A percentile compares a stretch with the other conserved stretches of the same genome.
Evolutionary conservation across 30 jellyfish, hydroid and myxozoan genomes (phyloP).

Genomic region (Aurelia sp.): DNA sequence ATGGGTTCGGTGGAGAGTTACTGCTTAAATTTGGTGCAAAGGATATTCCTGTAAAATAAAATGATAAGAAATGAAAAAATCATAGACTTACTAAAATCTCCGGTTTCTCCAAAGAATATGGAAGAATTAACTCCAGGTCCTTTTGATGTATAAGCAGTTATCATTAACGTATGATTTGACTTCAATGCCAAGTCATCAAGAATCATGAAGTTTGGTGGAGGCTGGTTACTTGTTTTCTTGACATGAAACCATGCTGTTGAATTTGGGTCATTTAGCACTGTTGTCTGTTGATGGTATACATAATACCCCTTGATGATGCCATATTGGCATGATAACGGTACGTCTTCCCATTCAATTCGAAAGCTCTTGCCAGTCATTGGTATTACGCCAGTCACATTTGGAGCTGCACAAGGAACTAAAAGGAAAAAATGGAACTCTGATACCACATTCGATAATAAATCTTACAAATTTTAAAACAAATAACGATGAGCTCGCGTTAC

Average conservation of each 20-base stretch:
- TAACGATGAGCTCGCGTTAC: too few relatives aligned
- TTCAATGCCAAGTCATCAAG: conserved; percentile 39
- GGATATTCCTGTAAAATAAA: neutral
- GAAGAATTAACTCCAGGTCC: conserved; percentile 61
- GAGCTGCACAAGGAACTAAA: conserved; percentile 36
- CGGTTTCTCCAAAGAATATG: conserved; percentile 21
- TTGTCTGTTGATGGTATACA: conserved; percentile 6
- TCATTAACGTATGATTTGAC: conserved; percentile 8
- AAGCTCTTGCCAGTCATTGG: conserved; percentile 47
- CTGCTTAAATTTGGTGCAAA: neutral
- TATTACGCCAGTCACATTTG: conserved; percentile 13
- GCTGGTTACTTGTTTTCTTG: conserved; percentile 1
- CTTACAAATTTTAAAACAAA: too few relatives aligned
- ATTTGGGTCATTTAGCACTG: neutral
- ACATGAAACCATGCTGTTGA: neutral
- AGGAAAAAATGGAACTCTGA: neutral
- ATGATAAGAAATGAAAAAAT: neutral
- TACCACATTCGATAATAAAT: too few relatives aligned
- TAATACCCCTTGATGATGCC: conserved; percentile 31
- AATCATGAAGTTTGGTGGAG: conserved; percentile 1
- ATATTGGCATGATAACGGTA: conserved; percentile 12
- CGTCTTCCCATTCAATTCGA: conserved; percentile 43
- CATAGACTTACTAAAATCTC: conserved; percentile 61
- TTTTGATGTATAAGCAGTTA: conserved; percentile 58
- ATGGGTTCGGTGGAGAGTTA: neutral